Evolutionary conservation across 2,888 invertebrate species (phyloP), one percentile per base, ranked within the genome.

Genomic region (Portevinia maculata): DNA sequence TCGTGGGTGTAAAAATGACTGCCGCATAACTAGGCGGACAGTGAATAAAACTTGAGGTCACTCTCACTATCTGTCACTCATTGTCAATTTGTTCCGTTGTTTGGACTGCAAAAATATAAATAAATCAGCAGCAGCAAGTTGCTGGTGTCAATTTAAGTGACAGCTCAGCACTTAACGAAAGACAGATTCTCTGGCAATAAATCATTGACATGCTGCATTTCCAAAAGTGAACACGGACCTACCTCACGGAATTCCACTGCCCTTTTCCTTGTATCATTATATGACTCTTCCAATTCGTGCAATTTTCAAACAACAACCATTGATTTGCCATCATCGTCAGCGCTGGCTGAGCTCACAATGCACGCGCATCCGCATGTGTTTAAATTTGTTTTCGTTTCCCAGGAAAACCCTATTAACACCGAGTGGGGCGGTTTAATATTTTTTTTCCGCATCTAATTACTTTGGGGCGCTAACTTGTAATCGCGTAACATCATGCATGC

Each of bases 361-460:
- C 19, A 46, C 9, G 39, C 8, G 39, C 7, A 13, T 37, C n/a
- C n/a, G n/a, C n/a, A n/a, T n/a, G n/a, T n/a, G n/a, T n/a, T n/a
- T n/a, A 57, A 44, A 60, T 76, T 71, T 83, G 24, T 71, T 60
- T 62, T 44, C 0, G 71, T 55, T 46, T 34, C 41, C 2, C 34
- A 50, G 17, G 50, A 70, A 67, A 78, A 76, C 24, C 32, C 52
- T 19, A 53, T 52, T 60, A 74, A 53, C 75, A 24, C 60, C 65
- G 34, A 32, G 11, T 44, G 46, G 57, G 46, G 57, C 21, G 60
- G 50, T 73, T 76, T 67, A 60, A 44, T 73, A 62, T 78, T 24
- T 60, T 32, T 50, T 78, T n/a, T n/a, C n/a, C 53, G 71, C 71
- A 67, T 83, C 76, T 78, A 83, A 83, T 83, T 76, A 76, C 71